Base-by-base conservation (phyloP, 2,797 vertebrate genomes). In the Hipposideros larvatus region DNA sequence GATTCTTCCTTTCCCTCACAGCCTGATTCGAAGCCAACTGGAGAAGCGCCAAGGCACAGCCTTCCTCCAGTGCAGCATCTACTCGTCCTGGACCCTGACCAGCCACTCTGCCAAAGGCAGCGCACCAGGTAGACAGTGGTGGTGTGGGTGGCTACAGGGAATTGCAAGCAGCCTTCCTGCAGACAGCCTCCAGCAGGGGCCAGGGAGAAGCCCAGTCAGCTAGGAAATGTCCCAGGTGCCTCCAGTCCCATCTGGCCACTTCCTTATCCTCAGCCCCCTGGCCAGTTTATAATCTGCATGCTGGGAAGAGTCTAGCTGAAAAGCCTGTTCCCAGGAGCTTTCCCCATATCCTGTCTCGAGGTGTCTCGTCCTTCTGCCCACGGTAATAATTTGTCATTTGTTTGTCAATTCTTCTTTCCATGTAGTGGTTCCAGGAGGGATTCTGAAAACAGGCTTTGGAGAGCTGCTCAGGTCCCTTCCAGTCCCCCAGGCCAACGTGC, bases 321-420 rank as follows among this genome's bases (percentile, higher is more conserved):
- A 78, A 97, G 92, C 88, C 85, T 91, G 91, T 89, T 94, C 84
- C 88, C 71, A 43, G 92, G 90, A 98, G 79, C 71, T 91, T 96
- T 89, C 87, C 51, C 86, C 75, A 91, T 85, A 95, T 93, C 95
- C 89, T 55, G 34, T 96, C 97, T 89, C 61, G 84, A 97, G 92
- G 71, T 75, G 73, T 95, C 96, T 97, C 95, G 96, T 96, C 91
- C 43, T 59, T 97, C 96, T 83, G 90, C 91, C 86, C 89, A 61
- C n/a, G 88, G 91, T 74, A 97, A 93, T 98, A 96, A 93, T 98
- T 98, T 95, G 86, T 96, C 97, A 96, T 98, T 97, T 0, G 57
- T 96, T 98, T 87, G 57, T 96, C 96, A 95, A 63, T 87, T 93
- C 63, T 16, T 98, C 79, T 79, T 97, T 97, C 87, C 93, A 95